A percentile compares a stretch with the other conserved stretches of the same genome.
These are phyloP conservation scores for Hyposoter didymator DNA, from an alignment of 2,888 invertebrate species.

Conservation along the genomic window DNA sequence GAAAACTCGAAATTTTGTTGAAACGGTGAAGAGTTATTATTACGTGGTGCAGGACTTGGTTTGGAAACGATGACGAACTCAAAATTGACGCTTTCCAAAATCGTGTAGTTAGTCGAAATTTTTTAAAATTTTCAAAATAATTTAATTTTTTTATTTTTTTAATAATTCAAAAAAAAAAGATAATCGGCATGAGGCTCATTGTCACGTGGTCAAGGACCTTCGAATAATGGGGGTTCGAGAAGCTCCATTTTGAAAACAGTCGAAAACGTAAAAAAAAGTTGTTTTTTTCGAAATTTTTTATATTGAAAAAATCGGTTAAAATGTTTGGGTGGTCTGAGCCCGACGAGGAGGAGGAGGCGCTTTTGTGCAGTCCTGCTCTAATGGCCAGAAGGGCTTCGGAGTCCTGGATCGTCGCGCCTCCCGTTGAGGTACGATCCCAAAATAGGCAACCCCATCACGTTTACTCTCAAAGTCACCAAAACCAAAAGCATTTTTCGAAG, in stretches of 20 bases:
- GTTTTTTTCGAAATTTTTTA: neutral
- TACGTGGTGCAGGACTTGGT: conserved; percentile 34
- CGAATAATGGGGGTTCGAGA: conserved; percentile 1
- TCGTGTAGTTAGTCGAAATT: neutral
- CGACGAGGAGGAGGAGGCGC: conserved; percentile 93
- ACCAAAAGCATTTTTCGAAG: neutral
- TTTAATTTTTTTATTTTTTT: neutral
- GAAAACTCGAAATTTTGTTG: neutral
- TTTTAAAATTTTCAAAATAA: neutral
- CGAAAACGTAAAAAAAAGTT: neutral
- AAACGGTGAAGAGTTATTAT: neutral
- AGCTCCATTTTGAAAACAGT: neutral
- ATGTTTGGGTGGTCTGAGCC: conserved; percentile 93
- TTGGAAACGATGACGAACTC: neutral
- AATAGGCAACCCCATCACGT: neutral
- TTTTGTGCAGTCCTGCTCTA: conserved; percentile 94
- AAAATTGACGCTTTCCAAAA: neutral
- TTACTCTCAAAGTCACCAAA: neutral
- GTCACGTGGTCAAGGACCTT: neutral
- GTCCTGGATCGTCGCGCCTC: conserved; percentile 95
- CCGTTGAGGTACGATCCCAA: conserved; percentile 89
- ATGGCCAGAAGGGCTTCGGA: conserved; percentile 94
- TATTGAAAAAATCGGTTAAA: conserved; percentile 58
- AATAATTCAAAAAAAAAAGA: neutral
- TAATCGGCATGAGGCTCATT: too few relatives aligned